Conservation (phyloP, 2,113 vertebrate genomes). For the Sinocyclocheilus maitianheensis region DNA sequence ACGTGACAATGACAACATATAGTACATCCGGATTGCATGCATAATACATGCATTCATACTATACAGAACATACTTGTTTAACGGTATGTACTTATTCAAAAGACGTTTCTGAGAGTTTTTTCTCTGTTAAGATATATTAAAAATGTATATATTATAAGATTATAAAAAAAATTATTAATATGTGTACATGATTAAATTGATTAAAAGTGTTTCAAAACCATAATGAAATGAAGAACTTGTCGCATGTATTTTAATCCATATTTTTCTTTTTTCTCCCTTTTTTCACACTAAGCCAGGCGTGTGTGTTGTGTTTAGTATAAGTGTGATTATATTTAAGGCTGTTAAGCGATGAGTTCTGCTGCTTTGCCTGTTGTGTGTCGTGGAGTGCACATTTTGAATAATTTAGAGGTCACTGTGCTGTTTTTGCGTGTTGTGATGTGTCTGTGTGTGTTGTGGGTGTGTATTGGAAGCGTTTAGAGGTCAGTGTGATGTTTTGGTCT, state of each 20-base stretch:
- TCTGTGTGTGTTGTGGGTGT: slow-evolving; percentile 19
- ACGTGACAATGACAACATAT: no score
- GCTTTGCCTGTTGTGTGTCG: background rate
- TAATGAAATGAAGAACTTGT: background rate
- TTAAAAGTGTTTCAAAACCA: background rate
- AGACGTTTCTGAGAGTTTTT: no score
- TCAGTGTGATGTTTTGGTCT: slow-evolving; percentile 52
- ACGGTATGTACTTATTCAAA: no score
- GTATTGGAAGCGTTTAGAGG: slow-evolving; percentile 49
- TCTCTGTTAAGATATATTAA: background rate
- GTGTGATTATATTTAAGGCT: background rate
- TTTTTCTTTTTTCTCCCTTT: background rate
- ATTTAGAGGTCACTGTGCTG: slow-evolving; percentile 30
- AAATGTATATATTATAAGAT: background rate
- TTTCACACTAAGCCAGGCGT: background rate
- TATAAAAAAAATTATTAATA: background rate
- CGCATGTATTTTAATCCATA: background rate
- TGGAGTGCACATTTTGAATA: slow-evolving; percentile 23
- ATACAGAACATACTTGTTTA: no score
- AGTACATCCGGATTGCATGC: no score
- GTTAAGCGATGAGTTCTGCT: background rate
- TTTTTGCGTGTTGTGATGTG: slow-evolving; percentile 15
- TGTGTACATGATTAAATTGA: no score
- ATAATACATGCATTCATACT: no score
- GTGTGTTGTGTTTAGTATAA: background rate